Evolutionary conservation across 2,113 vertebrate genomes (phyloP), one percentile per base, ranked within the genome.

Genomic region (Choloepus hoffmanni): DNA sequence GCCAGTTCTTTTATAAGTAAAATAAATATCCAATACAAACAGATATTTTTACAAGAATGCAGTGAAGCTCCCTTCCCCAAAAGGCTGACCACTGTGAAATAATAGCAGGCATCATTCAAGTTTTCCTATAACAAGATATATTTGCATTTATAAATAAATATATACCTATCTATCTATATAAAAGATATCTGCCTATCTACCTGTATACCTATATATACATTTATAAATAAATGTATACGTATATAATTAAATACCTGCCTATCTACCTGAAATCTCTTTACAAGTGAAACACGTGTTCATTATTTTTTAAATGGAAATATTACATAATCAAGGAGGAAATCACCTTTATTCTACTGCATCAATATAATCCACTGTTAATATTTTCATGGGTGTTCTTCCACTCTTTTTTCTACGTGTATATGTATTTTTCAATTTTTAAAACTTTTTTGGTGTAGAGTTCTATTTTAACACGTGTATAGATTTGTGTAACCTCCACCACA

Each of bases 11-110:
- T 26, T 9, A 1, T 62, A 45, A 92, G 50, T 43, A 70, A 76
- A 91, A 87, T 63, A 83, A 92, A 63, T 18, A 87, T 74, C 60
- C 30, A 45, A 78, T 58, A 43, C 60, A 86, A 89, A 89, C 16
- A 93, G 28, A 16, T 6, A 43, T 36, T 95, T 92, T 77, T 82
- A 40, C 55, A 73, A 24, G 16, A 83, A 50, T 1, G 8, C 5
- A 15, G 76, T 33, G 70, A 92, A 76, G 14, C 24, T 16, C 87
- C 40, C 33, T 72, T 74, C 72, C 24, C 9, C 45, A 5, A 74
- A 90, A 77, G 33, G 1, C 53, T 77, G 53, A 67, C 33, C 36
- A 45, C 30, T 43, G 36, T 28, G 83, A 65, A 91, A 67, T 82
- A 60, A 92, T 21, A 28, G 43, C 50, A 77, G 53, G 33, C 33